Base-by-base conservation (phyloP, 2,113 vertebrate species). In the Parotia lawesii region DNA sequence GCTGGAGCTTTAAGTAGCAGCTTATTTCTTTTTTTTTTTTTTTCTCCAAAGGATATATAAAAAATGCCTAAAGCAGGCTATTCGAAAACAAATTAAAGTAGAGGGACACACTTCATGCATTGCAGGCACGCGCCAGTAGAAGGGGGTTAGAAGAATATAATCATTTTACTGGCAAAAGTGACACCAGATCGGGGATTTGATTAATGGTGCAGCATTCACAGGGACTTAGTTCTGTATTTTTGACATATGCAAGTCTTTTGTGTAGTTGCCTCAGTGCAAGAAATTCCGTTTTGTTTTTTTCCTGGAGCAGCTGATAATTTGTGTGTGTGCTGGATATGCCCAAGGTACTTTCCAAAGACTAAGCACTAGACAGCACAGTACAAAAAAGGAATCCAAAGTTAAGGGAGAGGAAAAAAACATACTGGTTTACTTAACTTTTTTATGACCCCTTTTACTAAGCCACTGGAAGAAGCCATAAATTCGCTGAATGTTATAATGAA, bases 191-290 rank as follows among this genome's bases (percentile, higher is more conserved):
- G 88, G 66, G 94, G 93, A 94, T 89, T 97, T 97, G 94, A 96
- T 97, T 94, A 95, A 95, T 91, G 93, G 93, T 75, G 70, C 82
- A 75, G 81, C 86, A 81, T 95, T 95, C 94, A 66, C n/a, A n/a
- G 87, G 78, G 95, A 95, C 94, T 93, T 91, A 62, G 35, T 85
- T 89, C 85, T 89, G 61, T 96, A 72, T 89, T 97, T 97, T 96
- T 97, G 96, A 97, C 96, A 97, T 85, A 92, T 75, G 96, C 95
- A 95, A 85, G 93, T 96, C 96, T 97, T 98, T 96, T 97, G 96
- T 97, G 86, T 76, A 87, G 91, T 93, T 95, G 95, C 74, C 95
- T 96, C 88, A 91, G 94, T 96, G 95, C 84, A 94, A 96, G 95
- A 94, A 97, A 97, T 96, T 90, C 90, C 4, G 13, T 82, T 62